Base-by-base conservation (phyloP, 2,797 vertebrate species). In the Limnodromus scolopaceus region DNA sequence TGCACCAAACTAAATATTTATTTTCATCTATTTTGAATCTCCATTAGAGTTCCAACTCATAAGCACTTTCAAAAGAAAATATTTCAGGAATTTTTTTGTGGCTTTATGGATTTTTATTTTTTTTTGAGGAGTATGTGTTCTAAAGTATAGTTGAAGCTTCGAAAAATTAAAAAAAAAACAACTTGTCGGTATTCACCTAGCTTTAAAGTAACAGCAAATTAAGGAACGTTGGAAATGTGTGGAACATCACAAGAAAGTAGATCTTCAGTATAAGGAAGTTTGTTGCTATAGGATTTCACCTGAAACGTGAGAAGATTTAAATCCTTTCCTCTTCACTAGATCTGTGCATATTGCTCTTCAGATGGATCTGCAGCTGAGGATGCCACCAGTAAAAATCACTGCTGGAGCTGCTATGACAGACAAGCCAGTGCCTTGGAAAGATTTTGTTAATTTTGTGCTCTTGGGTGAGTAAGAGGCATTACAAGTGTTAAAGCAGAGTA, bases 401-500 rank as follows among this genome's bases (percentile, higher is more conserved):
- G 84, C 45, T 76, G 32, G 68, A 78, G n/a, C 32, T 54, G 36
- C 48, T 71, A 39, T 17, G 41, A 95, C 58, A 84, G 18, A 87
- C 51, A 89, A 70, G 41, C 11, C 45, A 71, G 20, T 23, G 18
- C 64, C 22, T 46, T 58, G 15, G 55, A 89, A 92, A 76, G 53
- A 64, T 70, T 77, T 60, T 91, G 48, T 68, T 79, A 79, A 89
- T 92, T 93, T 86, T 86, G 45, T 76, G n/a, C 45, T 91, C 48
- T 89, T 89, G 38, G 39, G 51, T 75, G 75, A 91, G 32, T 41
- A 87, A 76, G 43, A 83, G 32, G 75, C n/a, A 92, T 83, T 89
- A 57, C 13, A 87, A 74, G 23, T 38, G 60, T 76, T 84, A 91
- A 82, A 92, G 68, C 19, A 91, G 57, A 85, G 60, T 22, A 87